These are phyloP conservation scores for Gymnogyps californianus DNA, from an alignment of 2,113 vertebrate genomes.

Conservation along the genomic window DNA sequence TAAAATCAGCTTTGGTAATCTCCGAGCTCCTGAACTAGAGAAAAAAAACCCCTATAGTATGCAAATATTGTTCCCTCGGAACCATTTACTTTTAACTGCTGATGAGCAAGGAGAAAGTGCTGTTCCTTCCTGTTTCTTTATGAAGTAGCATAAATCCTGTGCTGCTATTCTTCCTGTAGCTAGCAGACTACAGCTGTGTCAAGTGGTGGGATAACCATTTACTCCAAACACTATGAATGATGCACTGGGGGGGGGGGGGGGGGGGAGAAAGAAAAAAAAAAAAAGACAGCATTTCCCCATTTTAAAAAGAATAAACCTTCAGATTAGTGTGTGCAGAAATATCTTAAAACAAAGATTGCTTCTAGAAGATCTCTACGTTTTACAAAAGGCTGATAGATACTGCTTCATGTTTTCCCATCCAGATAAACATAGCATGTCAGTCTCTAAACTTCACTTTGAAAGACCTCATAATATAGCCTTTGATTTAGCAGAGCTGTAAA, in stretches of 20 bases:
- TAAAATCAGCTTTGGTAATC: background rate
- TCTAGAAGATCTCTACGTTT: background rate
- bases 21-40: background rate
- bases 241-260: rapidly evolving
- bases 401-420: background rate
- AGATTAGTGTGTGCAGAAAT: background rate
- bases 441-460: background rate
- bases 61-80: background rate
- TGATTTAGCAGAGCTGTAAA: background rate
- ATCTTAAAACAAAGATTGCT: background rate
- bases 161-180: background rate
- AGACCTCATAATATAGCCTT: background rate
- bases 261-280: background rate
- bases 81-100: background rate
- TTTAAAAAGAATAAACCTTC: background rate
- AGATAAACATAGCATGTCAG: background rate
- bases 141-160: background rate
- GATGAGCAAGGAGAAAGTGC: background rate
- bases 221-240: background rate
- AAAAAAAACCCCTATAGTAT: background rate
- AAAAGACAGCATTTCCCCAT: background rate
- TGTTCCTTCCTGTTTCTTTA: background rate
- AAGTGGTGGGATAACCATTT: background rate
- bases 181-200: background rate
- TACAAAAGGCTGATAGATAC: background rate